phyloP scores from a whole-genome alignment of 2,888 invertebrate genomes.

The Adelognathus sp. region DNA sequence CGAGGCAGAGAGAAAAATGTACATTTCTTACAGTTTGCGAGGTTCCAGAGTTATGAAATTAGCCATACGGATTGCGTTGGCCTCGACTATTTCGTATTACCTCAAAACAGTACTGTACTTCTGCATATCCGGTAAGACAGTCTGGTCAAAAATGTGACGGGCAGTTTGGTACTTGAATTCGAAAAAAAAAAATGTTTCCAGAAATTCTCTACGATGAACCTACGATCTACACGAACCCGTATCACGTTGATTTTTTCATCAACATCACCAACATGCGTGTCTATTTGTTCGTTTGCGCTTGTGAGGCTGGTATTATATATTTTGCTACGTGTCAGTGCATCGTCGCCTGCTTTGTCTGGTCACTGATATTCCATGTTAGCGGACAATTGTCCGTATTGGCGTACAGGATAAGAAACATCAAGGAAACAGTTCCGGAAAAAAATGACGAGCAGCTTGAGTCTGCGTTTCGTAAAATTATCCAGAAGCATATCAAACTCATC shows the following conservation, averaged over 20 bases:
- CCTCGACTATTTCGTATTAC: not conserved
- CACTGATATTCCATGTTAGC: not conserved
- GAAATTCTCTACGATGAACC: not conserved
- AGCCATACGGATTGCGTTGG: not conserved
- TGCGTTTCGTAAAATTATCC: not conserved
- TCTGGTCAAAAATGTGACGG: not conserved
- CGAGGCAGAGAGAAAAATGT: conserved; percentile 13
- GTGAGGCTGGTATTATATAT: not conserved
- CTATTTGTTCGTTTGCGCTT: not conserved
- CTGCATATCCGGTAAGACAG: not conserved
- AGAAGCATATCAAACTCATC: not conserved
- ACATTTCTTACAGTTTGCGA: conserved; percentile 5
- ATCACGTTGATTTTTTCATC: not conserved
- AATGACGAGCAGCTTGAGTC: not conserved
- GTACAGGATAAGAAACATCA: conserved; percentile 10
- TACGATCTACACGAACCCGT: not conserved
- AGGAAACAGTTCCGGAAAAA: not conserved
- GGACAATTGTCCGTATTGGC: conserved; percentile 6
- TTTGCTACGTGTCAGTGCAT: not conserved
- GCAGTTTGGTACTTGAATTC: not conserved
- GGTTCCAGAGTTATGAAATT: not conserved
- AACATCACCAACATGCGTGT: not conserved
- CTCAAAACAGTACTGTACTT: not conserved
- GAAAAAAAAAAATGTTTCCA: not conserved
- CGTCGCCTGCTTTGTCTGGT: not conserved